Percentiles rank a stretch among this genome's conserved stretches.
phyloP scores from a whole-genome alignment of 2,888 invertebrate genomes.

The Petrolisthes manimaculis region DNA sequence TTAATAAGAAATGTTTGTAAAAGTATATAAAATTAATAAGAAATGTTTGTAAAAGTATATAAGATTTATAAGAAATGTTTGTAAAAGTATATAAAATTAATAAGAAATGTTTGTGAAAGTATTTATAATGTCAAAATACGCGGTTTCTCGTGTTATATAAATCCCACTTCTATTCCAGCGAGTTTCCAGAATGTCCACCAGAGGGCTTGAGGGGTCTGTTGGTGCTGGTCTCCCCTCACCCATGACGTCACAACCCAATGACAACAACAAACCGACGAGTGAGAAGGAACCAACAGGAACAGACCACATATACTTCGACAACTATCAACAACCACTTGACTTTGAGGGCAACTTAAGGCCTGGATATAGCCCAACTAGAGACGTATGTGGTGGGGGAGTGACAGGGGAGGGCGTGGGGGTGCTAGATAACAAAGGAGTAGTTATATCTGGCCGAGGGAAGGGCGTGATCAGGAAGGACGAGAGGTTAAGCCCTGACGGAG shows the following conservation, averaged over 20 bases:
- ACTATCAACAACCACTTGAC: constrained; percentile 39
- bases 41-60: too few species aligned
- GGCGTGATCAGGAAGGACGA: neutral
- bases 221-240: constrained; percentile 36
- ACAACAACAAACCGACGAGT: constrained; percentile 52
- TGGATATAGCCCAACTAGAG: neutral
- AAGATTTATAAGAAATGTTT: too few species aligned
- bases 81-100: too few species aligned
- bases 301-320: neutral
- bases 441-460: neutral
- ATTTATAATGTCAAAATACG: too few species aligned
- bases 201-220: constrained; percentile 40
- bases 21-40: too few species aligned
- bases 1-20: too few species aligned
- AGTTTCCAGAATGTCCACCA: constrained; percentile 45
- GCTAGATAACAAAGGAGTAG: neutral
- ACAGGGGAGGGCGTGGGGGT: constrained; percentile 7
- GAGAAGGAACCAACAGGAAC: constrained; percentile 26
- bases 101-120: too few species aligned
- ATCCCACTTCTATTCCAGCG: constrained; percentile 49
- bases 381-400: neutral
- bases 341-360: constrained; percentile 49
- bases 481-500: neutral
- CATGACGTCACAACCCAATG: constrained; percentile 52
- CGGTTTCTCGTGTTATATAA: too few species aligned